Percentiles rank a stretch among this genome's conserved stretches.
Conservation (phyloP, 2,797 vertebrate genomes). For the Rhadinocentrus ornatus region DNA sequence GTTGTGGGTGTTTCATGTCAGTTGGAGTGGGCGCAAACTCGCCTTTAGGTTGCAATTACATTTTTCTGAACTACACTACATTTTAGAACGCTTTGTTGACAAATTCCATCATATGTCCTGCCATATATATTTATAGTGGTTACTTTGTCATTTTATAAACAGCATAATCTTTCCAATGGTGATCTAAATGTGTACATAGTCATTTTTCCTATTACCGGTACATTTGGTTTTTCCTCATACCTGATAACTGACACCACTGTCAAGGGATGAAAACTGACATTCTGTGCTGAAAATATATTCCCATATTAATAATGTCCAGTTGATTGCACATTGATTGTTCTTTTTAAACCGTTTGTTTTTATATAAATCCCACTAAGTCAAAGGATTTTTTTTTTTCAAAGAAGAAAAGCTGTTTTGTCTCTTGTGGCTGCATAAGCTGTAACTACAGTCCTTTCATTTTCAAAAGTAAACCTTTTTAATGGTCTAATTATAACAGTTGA, state of each 20-base stretch:
- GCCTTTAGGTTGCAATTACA: slow-evolving; percentile 50
- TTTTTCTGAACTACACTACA: slow-evolving; percentile 34
- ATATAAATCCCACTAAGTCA: background rate
- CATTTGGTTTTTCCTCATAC: slow-evolving; percentile 1
- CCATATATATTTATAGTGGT: slow-evolving; percentile 28
- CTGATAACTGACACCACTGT: background rate
- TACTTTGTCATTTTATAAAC: slow-evolving; percentile 5
- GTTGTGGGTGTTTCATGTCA: slow-evolving; percentile 67
- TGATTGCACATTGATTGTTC: background rate
- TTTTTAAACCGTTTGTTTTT: background rate
- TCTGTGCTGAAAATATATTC: background rate
- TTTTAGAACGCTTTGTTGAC: slow-evolving; percentile 37
- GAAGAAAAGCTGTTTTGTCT: background rate
- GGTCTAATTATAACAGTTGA: background rate
- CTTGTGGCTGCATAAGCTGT: background rate
- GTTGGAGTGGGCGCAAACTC: slow-evolving; percentile 52
- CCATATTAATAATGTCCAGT: slow-evolving; percentile 1
- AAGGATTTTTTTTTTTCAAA: background rate
- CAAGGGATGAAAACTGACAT: background rate
- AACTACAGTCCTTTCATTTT: background rate
- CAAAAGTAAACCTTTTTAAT: background rate
- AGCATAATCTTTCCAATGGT: background rate
- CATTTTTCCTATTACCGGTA: background rate
- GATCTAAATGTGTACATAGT: background rate
- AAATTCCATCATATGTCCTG: slow-evolving; percentile 28